Evolutionary conservation across 2,888 invertebrate species (phyloP).

Genomic region (Spicauda simplicius): DNA sequence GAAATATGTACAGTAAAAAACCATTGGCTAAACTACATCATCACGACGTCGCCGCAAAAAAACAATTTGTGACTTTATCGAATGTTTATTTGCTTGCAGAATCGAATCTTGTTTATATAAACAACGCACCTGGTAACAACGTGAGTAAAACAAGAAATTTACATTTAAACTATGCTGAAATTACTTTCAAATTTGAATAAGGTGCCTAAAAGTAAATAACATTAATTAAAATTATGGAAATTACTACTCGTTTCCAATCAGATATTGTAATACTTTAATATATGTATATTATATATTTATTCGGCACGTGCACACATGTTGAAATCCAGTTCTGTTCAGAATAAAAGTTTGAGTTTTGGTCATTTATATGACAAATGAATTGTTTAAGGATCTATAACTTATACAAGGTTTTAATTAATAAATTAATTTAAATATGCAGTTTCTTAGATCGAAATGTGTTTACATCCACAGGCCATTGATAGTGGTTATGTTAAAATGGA

Average conservation of each 20-base stretch:
- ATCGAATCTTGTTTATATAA: constrained; percentile 39
- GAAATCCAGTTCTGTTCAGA: too few species aligned
- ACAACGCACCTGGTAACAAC: constrained; percentile 38
- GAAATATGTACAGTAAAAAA: constrained; percentile 2
- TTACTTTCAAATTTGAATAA: constrained; percentile 13
- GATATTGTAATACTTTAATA: constrained; percentile 11
- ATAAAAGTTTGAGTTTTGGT: not conserved
- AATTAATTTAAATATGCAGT: too few species aligned
- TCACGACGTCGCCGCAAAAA: not conserved
- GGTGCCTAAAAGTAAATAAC: constrained; percentile 26
- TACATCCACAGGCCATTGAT: too few species aligned
- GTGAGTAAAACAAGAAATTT: constrained; percentile 33
- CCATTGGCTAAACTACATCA: constrained; percentile 13
- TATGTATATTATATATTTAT: not conserved
- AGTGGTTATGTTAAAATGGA: too few species aligned
- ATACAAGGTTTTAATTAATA: too few species aligned
- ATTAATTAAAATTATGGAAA: constrained; percentile 8
- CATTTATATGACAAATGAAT: not conserved
- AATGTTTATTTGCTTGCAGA: constrained; percentile 38
- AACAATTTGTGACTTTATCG: constrained; percentile 27
- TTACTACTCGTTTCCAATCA: not conserved
- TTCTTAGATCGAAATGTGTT: too few species aligned
- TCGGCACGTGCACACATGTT: constrained; percentile 12
- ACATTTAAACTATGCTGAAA: constrained; percentile 29
- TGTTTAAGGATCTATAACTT: not conserved